Evolutionary conservation across 2,113 vertebrate genomes (phyloP).

Genomic region (Acrocephalus arundinaceus): DNA sequence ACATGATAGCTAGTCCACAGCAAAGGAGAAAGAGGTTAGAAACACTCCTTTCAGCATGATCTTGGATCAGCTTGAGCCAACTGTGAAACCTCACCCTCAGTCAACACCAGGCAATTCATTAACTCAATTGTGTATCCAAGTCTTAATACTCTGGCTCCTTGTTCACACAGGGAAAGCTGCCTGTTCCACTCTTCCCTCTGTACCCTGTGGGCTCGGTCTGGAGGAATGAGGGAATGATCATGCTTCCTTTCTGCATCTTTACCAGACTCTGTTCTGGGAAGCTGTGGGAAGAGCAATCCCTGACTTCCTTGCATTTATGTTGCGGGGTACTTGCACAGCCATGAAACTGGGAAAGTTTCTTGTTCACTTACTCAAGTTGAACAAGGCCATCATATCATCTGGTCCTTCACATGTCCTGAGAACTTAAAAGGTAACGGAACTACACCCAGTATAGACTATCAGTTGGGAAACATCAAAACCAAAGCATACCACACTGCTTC

Average conservation of each 20-base stretch:
- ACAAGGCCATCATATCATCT: background rate
- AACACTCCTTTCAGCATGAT: background rate
- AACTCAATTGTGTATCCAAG: slow-evolving; percentile 1
- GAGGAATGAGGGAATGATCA: background rate
- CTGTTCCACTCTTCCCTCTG: background rate
- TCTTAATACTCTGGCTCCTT: background rate
- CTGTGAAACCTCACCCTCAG: slow-evolving; percentile 37
- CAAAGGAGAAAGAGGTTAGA: background rate
- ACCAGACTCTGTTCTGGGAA: background rate
- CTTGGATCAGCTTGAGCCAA: slow-evolving; percentile 6
- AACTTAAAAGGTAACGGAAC: slow-evolving; percentile 4
- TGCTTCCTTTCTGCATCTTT: background rate
- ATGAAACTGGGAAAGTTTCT: background rate
- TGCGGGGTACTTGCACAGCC: fast-evolving
- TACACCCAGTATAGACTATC: background rate
- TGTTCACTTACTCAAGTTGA: background rate
- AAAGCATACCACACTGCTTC: slow-evolving; percentile 46
- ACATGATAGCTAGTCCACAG: background rate
- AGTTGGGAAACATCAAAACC: slow-evolving; percentile 55
- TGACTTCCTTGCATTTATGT: background rate
- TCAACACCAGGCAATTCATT: slow-evolving; percentile 54
- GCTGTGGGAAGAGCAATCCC: background rate
- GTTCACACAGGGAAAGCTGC: background rate
- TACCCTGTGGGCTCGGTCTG: background rate
- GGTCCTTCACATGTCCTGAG: background rate